Evolutionary conservation across 2,113 vertebrate genomes (phyloP).

Genomic region (Vimba vimba): DNA sequence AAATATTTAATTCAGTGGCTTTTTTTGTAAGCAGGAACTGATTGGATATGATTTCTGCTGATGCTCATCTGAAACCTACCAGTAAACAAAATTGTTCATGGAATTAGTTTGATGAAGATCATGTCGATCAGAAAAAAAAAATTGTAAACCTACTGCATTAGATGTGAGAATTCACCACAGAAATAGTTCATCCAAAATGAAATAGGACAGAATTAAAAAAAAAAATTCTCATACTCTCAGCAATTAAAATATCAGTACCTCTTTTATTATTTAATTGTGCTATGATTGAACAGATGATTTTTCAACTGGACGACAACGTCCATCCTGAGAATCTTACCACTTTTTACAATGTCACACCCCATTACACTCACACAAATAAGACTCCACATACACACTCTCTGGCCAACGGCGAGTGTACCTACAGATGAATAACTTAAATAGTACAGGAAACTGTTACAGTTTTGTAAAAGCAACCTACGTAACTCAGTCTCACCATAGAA

Average conservation of each 20-base stretch:
- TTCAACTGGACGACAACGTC: constrained; percentile 9
- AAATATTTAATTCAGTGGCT: constrained; percentile 51
- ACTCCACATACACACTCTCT: background rate
- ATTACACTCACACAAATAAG: constrained; percentile 14
- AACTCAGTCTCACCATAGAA: constrained; percentile 36
- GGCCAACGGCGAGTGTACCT: background rate
- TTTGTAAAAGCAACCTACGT: background rate
- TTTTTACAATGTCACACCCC: constrained; percentile 12
- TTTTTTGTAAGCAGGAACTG: background rate
- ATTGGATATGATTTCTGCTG: too few relatives aligned
- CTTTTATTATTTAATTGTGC: background rate
- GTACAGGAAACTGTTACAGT: background rate
- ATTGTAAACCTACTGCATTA: background rate
- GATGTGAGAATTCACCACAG: background rate
- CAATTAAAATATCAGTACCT: constrained; percentile 22
- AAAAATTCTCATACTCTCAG: background rate
- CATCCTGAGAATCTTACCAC: constrained; percentile 42
- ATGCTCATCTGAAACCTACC: background rate
- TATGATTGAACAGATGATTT: background rate
- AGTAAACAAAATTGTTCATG: background rate
- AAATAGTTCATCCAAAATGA: background rate
- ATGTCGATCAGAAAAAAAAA: background rate
- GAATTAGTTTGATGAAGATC: background rate
- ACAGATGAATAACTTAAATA: background rate
- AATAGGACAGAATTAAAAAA: background rate